A percentile compares a stretch with the other conserved stretches of the same genome.
phyloP scores from a whole-genome alignment of 2,797 vertebrate genomes.

The Craterocephalus amniculus region DNA sequence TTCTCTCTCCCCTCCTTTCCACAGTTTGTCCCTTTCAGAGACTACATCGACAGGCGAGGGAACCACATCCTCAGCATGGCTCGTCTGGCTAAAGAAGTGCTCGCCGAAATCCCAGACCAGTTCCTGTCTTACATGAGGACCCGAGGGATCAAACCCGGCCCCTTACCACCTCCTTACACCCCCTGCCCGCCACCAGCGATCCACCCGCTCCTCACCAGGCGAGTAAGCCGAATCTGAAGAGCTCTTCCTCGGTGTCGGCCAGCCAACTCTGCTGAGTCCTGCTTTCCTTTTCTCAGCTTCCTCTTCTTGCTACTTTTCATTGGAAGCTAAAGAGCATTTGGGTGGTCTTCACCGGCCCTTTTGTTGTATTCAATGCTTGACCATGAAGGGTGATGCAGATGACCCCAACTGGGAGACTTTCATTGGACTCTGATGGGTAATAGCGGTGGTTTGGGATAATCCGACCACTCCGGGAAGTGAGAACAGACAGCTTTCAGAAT shows the following conservation, averaged over 20 bases:
- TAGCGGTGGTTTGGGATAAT: conserved; percentile 10
- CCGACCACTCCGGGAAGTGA: conserved; percentile 9
- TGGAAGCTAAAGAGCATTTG: conserved; percentile 56
- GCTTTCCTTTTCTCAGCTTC: conserved; percentile 59
- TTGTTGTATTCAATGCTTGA: conserved; percentile 51
- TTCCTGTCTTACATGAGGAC: conserved; percentile 97
- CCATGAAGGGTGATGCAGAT: conserved; percentile 10
- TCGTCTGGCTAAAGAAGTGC: conserved; percentile 93
- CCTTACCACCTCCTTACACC: conserved; percentile 89
- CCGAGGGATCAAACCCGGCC: conserved; percentile 94
- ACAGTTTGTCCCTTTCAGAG: conserved; percentile 97
- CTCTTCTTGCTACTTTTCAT: conserved; percentile 61
- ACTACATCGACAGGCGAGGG: conserved; percentile 94
- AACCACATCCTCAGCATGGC: conserved; percentile 98
- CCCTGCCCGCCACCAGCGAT: conserved; percentile 62
- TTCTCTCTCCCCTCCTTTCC: background rate
- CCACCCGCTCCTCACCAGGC: conserved; percentile 78
- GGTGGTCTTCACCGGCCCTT: conserved; percentile 31
- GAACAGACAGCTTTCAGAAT: conserved; percentile 23
- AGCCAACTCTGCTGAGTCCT: conserved; percentile 33
- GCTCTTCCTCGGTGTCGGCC: background rate
- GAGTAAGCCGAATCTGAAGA: conserved; percentile 94
- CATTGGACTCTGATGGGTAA: conserved; percentile 8
- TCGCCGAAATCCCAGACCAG: conserved; percentile 97
- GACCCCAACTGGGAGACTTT: conserved; percentile 8